These are phyloP conservation scores for Sinopyrophorus schimmeli DNA, from an alignment of 2,888 invertebrate species.

Conservation along the genomic window DNA sequence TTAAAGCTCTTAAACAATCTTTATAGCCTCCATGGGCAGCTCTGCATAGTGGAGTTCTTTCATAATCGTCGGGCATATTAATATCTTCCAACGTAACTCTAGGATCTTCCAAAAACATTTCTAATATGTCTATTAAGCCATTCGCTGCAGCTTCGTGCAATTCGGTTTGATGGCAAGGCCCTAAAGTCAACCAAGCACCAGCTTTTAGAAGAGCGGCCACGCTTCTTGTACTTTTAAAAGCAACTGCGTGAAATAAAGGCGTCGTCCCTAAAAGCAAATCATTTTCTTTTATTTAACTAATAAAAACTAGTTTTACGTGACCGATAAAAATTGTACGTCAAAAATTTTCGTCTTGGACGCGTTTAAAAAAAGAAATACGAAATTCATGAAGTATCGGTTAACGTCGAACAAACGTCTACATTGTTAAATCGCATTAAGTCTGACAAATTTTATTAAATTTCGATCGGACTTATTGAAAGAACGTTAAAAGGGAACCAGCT, in stretches of 20 bases:
- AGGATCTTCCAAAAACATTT: slow-evolving; percentile 40
- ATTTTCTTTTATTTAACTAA: too few relatives aligned
- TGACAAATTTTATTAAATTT: too few relatives aligned
- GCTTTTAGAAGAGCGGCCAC: slow-evolving; percentile 47
- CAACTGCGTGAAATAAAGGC: slow-evolving; percentile 53
- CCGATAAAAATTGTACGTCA: too few relatives aligned
- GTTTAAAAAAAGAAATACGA: too few relatives aligned
- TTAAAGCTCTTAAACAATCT: slow-evolving; percentile 56
- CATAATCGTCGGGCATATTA: slow-evolving; percentile 43
- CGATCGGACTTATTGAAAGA: too few relatives aligned
- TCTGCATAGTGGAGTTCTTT: slow-evolving; percentile 59
- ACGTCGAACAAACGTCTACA: too few relatives aligned
- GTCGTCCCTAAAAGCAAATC: slow-evolving; percentile 43
- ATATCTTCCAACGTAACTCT: slow-evolving; percentile 39
- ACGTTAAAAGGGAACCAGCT: too few relatives aligned
- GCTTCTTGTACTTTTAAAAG: slow-evolving; percentile 46
- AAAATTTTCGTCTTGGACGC: too few relatives aligned
- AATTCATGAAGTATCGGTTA: too few relatives aligned
- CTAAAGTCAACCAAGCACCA: slow-evolving; percentile 47
- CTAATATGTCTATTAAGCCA: slow-evolving; percentile 43
- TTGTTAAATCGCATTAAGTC: too few relatives aligned
- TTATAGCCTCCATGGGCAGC: slow-evolving; percentile 59
- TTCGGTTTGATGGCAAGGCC: slow-evolving; percentile 48
- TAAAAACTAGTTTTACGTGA: too few relatives aligned
- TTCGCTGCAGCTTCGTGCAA: slow-evolving; percentile 51